Evolutionary conservation across 1,140 invertebrate genomes (phyloP).

Genomic region (Colletes gigas): DNA sequence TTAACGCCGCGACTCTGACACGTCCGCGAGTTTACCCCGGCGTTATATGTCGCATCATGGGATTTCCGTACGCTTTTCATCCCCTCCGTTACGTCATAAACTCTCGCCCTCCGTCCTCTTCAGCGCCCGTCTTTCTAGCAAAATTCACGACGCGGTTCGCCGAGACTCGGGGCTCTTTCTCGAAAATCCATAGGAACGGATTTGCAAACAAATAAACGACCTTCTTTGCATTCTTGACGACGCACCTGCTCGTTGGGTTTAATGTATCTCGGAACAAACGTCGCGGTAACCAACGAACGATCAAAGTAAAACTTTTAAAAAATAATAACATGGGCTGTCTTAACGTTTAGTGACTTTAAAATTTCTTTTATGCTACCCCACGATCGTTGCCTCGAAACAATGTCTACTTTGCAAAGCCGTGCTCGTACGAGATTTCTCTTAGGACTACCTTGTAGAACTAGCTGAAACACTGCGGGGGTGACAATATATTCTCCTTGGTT

Average conservation of each 20-base stretch:
- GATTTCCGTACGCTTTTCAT: constrained; percentile 57
- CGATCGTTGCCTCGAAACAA: no score
- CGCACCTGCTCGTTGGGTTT: no score
- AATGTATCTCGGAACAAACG: no score
- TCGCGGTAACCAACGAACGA: not conserved
- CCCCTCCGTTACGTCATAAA: constrained; percentile 57
- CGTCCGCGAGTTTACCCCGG: constrained; percentile 58
- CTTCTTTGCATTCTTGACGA: not conserved
- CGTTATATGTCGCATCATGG: constrained; percentile 59
- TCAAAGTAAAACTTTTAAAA: not conserved
- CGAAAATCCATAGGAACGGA: not conserved
- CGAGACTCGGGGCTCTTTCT: constrained; percentile 24
- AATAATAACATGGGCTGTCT: no score
- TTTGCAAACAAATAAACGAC: constrained; percentile 7
- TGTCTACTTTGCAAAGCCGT: not conserved
- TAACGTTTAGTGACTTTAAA: no score
- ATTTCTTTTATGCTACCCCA: no score
- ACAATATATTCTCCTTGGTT: no score
- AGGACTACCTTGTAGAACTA: not conserved
- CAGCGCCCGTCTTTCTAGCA: constrained; percentile 14
- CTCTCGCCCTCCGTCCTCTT: not conserved
- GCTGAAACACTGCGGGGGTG: no score
- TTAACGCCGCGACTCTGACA: constrained; percentile 60
- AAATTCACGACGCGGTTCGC: constrained; percentile 45
- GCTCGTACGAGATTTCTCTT: not conserved